Evolutionary conservation across 2,113 vertebrate genomes (phyloP).

Genomic region (Chaetodon trifascialis): DNA sequence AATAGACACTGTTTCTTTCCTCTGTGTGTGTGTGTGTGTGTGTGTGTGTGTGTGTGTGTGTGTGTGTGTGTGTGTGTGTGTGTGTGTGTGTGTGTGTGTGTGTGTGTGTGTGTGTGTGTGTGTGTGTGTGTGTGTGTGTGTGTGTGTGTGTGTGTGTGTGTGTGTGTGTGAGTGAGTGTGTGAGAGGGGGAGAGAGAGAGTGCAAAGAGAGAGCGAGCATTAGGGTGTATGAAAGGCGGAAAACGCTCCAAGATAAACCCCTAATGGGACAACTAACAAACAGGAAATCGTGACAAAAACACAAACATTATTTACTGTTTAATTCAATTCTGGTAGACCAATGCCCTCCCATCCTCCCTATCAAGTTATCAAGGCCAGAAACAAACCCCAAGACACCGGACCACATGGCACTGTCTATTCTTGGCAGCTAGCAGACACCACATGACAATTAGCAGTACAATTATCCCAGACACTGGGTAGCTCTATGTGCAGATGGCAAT

Average conservation of each 20-base stretch:
- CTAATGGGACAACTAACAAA: slow-evolving; percentile 70
- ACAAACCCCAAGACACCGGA: slow-evolving; percentile 67
- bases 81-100: too few species aligned
- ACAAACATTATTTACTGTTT: slow-evolving; percentile 76
- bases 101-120: slow-evolving; percentile 15
- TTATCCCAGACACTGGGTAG: slow-evolving; percentile 72
- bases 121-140: slow-evolving; percentile 2
- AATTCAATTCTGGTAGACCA: slow-evolving; percentile 70
- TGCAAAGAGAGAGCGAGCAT: slow-evolving; percentile 21
- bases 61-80: slow-evolving; percentile 14
- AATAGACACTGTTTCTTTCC: slow-evolving; percentile 89
- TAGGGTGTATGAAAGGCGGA: slow-evolving; percentile 36
- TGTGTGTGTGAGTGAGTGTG: slow-evolving; percentile 9
- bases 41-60: background rate
- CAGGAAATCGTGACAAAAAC: slow-evolving; percentile 78
- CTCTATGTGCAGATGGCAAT: slow-evolving; percentile 64
- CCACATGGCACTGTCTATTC: slow-evolving; percentile 72
- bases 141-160: background rate
- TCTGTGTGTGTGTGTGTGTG: slow-evolving; percentile 26
- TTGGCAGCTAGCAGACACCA: slow-evolving; percentile 70
- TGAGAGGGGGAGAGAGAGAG: slow-evolving; percentile 13
- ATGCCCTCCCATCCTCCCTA: slow-evolving; percentile 58
- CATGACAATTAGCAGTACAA: slow-evolving; percentile 74
- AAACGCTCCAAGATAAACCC: slow-evolving; percentile 64
- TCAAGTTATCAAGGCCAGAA: slow-evolving; percentile 71